phyloP scores from a whole-genome alignment of 37 sponge, comb jelly and placozoan genomes.

The Mnemiopsis leidyi region DNA sequence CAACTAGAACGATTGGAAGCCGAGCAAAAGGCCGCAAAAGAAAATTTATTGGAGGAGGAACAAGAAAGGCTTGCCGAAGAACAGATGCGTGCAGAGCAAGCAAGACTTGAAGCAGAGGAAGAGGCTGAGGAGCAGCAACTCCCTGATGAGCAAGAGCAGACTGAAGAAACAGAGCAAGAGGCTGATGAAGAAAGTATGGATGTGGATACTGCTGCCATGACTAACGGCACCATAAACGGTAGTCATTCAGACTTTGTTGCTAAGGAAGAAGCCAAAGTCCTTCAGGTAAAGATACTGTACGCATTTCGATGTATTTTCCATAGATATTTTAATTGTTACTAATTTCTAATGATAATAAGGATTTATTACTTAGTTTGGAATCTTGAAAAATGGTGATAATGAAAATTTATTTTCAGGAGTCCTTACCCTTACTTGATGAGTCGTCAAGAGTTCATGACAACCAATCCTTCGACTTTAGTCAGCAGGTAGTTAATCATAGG shows the following conservation, averaged over 20 bases:
- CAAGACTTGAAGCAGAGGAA: slow-evolving; percentile 8
- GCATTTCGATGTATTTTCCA: neutral
- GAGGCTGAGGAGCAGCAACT: neutral
- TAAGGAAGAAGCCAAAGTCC: neutral
- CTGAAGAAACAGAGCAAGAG: neutral
- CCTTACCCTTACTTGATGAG: neutral
- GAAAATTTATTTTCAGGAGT: neutral
- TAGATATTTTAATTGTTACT: neutral
- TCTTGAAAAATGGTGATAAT: no score
- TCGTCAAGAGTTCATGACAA: neutral
- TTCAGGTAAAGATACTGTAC: neutral
- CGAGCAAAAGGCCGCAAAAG: neutral
- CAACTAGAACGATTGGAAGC: neutral
- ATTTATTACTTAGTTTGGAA: no score
- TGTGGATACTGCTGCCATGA: neutral
- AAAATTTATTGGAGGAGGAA: neutral
- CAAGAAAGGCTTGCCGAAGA: neutral
- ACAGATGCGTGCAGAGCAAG: neutral
- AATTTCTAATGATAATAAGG: no score
- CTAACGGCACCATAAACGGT: neutral
- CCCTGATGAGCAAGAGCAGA: neutral
- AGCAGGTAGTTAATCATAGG: neutral
- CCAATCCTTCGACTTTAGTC: slow-evolving; percentile 6
- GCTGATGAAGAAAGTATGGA: neutral
- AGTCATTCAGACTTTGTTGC: slow-evolving; percentile 3